Conservation (phyloP, 2,113 vertebrate genomes). For the Pterocles orientalis region DNA sequence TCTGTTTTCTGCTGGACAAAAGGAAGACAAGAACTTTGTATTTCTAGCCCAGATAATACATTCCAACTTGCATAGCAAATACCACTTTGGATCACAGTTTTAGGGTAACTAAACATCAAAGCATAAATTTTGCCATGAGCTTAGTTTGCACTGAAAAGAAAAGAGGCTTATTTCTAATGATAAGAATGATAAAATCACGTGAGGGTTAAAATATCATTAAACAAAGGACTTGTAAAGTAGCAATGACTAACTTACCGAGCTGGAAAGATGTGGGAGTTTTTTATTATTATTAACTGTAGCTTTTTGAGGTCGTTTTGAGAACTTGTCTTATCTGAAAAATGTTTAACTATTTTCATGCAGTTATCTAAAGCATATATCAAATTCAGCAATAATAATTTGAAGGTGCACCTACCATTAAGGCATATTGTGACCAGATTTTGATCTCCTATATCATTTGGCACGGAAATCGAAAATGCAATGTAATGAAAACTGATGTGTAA, state of each 20-base stretch:
- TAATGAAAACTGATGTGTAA: slow-evolving; percentile 45
- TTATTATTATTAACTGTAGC: not conserved
- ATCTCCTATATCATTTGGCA: not conserved
- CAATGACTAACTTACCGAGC: not conserved
- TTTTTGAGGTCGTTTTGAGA: slow-evolving; percentile 9
- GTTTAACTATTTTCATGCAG: slow-evolving; percentile 15
- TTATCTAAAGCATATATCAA: slow-evolving; percentile 9
- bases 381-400: slow-evolving; percentile 21
- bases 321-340: slow-evolving; percentile 10
- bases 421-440: not conserved
- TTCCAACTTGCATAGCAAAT: not conserved
- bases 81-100: not conserved
- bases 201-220: not conserved
- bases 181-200: not conserved
- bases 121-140: not conserved
- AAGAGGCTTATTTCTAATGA: not conserved
- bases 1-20: not conserved
- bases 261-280: not conserved
- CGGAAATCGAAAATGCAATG: not conserved
- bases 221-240: not conserved
- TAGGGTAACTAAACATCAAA: not conserved
- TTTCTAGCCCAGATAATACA: not conserved
- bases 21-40: not conserved
- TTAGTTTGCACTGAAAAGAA: not conserved
- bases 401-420: not conserved